Percentiles rank a stretch among this genome's conserved stretches.
These are phyloP conservation scores for Malacoctenus gilli DNA, from an alignment of 2,797 vertebrate genomes.

Conservation along the genomic window DNA sequence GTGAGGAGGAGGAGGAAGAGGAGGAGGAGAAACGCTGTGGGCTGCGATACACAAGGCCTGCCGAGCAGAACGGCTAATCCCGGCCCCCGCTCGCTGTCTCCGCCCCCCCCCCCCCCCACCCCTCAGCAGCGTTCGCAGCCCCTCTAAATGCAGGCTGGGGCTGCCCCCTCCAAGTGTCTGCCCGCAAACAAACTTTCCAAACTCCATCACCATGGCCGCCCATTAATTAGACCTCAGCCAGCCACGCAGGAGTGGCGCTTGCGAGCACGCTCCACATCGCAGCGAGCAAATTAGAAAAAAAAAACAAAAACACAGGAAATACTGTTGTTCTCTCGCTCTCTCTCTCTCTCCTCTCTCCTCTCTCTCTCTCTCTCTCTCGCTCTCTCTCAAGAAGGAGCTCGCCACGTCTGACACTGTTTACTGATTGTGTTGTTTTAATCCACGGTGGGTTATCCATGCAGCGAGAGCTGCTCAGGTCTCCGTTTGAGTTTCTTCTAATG, in stretches of 20 bases:
- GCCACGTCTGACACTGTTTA: conserved; percentile 60
- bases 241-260: conserved; percentile 68
- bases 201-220: conserved; percentile 76
- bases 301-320: conserved; percentile 50
- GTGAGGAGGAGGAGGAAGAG: conserved; percentile 59
- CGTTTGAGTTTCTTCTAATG: conserved; percentile 54
- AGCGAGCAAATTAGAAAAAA: conserved; percentile 74
- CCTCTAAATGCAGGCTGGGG: conserved; percentile 70
- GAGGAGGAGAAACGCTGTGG: conserved; percentile 75
- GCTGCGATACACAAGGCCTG: conserved; percentile 83
- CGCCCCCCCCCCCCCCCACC: conserved; percentile 44
- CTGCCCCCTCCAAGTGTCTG: conserved; percentile 71
- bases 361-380: conserved; percentile 48
- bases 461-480: conserved; percentile 60
- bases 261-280: conserved; percentile 70
- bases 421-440: conserved; percentile 72
- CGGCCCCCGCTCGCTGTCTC: conserved; percentile 50
- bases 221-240: conserved; percentile 82
- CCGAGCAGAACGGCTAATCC: conserved; percentile 86
- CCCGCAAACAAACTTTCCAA: conserved; percentile 79
- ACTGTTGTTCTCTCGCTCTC: conserved; percentile 63
- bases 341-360: conserved; percentile 53
- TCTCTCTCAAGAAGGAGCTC: conserved; percentile 60
- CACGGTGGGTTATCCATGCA: conserved; percentile 68
- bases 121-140: conserved; percentile 69